Base-by-base conservation (phyloP, 2,888 invertebrate genomes). In the Sialis fuliginosa region DNA sequence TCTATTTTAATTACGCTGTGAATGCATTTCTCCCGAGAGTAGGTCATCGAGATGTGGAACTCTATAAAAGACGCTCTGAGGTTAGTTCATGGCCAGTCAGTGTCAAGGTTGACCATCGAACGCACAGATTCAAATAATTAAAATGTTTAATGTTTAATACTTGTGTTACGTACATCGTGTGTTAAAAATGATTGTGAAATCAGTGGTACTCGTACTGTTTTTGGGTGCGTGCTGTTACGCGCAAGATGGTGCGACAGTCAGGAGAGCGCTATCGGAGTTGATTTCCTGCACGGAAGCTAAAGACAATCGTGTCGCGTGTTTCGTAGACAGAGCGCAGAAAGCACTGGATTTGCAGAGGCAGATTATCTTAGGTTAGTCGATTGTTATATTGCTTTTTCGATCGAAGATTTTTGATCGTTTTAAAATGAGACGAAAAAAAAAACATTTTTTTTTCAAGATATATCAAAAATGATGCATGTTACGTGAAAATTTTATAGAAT, bases 11-110 rank as follows among this genome's bases (percentile, higher is more conserved):
- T 22, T 22, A 22, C 35, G n/a, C n/a, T n/a, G n/a, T n/a, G n/a
- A n/a, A n/a, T n/a, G n/a, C n/a, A n/a, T n/a, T n/a, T n/a, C n/a
- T n/a, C n/a, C n/a, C n/a, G n/a, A n/a, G 34, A 45, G 45, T 45
- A 45, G 45, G 45, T 45, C 45, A 45, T 31, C 10, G 32, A 45
- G 45, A 45, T 45, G 34, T 45, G 39, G 39, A 39, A 31, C 39
- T 33, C 32, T 45, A 45, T 45, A 45, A 45, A 45, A 32, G 10
- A 9, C 35, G 39, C 31, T 39, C 5, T 8, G 9, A 9, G 39
- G 12, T 30, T 39, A 35, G 45, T 45, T 45, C 45, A 45, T 13
- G 45, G 45, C 39, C 22, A 45, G 33, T 39, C 39, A 39, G 6
- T 13, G 12, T 44, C 44, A 35, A 10, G 22, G 35, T 13, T 34